Base-by-base conservation (phyloP, 2,888 invertebrate species). In the Dione vanillae region DNA sequence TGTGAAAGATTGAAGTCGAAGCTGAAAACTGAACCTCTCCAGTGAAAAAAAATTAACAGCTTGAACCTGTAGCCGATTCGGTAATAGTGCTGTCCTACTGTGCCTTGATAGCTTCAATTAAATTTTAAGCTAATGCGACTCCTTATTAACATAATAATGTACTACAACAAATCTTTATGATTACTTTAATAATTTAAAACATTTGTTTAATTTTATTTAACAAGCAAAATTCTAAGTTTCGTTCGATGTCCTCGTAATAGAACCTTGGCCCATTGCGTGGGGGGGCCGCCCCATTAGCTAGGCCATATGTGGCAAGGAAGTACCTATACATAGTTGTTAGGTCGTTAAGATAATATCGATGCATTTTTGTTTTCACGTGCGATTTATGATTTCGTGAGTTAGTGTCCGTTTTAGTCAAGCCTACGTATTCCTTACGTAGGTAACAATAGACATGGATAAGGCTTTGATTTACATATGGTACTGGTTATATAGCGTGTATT, bases 201-300 rank as follows among this genome's bases (percentile, higher is more conserved):
- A 11, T 43, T 27, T n/a, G 11, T 5, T 11, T 59, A 19, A 16
- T 35, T 12, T 64, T 47, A 64, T 49, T 37, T 47, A 12, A 35
- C 47, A 37, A 37, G 7, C 49, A 12, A 43, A n/a, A 61, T 61
- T 43, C 56, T 10, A 43, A n/a, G 40, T 37, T 49, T 64, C 19
- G 40, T 40, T 19, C 37, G 1, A 49, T 49, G 64, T 64, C 64
- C 64, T 64, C 64, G 49, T 64, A 49, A 9, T 49, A 49, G 69
- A 71, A 56, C 74, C 75, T 76, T 74, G 73, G 68, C 35, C 35
- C 27, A 54, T 35, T 35, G 75, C 76, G 77, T 77, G 77, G 76
- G 77, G 75, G 76, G 74, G 52, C 67, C 54, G 75, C 51, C 68
- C 71, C 66, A 74, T 74, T 74, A 75, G 69, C 27, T 65, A 64